Evolutionary conservation across 2,113 vertebrate genomes (phyloP).

Genomic region (Microcebus ravelobensis): DNA sequence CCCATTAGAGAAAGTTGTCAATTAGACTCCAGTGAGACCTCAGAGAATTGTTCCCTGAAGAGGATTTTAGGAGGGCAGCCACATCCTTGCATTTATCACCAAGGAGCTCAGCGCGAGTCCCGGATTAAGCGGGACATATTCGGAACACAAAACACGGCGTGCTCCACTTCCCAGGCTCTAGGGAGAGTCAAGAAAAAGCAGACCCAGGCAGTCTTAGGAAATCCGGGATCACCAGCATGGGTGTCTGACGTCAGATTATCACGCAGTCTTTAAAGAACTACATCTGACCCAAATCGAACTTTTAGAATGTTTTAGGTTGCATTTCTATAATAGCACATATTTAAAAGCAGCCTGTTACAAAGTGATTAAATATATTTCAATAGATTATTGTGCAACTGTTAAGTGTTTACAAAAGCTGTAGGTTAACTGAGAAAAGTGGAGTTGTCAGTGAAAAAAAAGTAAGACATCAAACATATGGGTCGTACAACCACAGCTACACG

Average conservation of each 20-base stretch:
- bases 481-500: too few species aligned
- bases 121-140: neutral
- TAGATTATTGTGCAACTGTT: neutral
- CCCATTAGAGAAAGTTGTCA: constrained; percentile 78
- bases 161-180: rapidly evolving
- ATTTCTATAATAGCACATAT: neutral
- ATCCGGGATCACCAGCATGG: rapidly evolving
- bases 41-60: constrained; percentile 75
- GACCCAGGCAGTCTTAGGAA: rapidly evolving
- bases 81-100: neutral
- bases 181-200: rapidly evolving
- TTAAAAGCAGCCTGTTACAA: neutral
- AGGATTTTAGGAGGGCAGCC: constrained; percentile 73
- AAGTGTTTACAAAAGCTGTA: neutral
- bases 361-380: neutral
- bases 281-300: neutral
- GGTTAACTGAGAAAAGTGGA: neutral
- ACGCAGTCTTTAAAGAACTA: neutral
- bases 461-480: neutral
- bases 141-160: rapidly evolving
- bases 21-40: constrained; percentile 74
- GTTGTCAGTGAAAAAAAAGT: neutral
- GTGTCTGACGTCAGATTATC: neutral
- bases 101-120: neutral
- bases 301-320: neutral